A percentile compares a stretch with the other conserved stretches of the same genome.
Evolutionary conservation across 2,888 invertebrate genomes (phyloP).

Genomic region (Andrena camellia): DNA sequence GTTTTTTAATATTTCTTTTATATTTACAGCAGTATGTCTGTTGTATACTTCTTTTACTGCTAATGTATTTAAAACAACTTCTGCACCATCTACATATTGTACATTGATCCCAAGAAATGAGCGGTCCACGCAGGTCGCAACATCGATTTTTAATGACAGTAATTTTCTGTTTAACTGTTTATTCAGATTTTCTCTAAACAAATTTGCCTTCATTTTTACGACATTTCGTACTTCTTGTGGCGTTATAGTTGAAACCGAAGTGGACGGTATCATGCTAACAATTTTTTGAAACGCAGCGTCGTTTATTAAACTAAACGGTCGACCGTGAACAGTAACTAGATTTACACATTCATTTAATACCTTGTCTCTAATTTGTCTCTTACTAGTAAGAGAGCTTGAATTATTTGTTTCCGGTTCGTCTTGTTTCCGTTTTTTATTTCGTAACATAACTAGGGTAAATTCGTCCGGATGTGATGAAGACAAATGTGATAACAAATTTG

Average conservation of each 20-base stretch:
- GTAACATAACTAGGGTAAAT: not conserved
- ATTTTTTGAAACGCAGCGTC: not conserved
- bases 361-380: not conserved
- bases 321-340: not conserved
- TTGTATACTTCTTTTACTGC: not conserved
- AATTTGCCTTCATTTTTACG: not conserved
- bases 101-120: not conserved
- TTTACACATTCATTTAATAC: not conserved
- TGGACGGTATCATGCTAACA: not conserved
- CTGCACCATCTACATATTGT: not conserved
- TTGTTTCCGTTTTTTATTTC: not conserved
- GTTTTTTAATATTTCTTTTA: not conserved
- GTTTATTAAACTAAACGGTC: not conserved
- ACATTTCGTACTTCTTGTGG: slow-evolving; percentile 2
- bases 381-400: not conserved
- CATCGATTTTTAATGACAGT: not conserved
- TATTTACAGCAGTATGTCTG: not conserved
- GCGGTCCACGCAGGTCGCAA: not conserved
- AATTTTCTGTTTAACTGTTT: not conserved
- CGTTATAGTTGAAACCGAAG: not conserved
- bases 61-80: not conserved
- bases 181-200: not conserved
- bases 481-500: too few relatives aligned
- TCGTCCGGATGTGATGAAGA: not conserved
- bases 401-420: not conserved